These are phyloP conservation scores for Acrobasis repandana DNA, from an alignment of 2,888 invertebrate genomes.

Conservation along the genomic window DNA sequence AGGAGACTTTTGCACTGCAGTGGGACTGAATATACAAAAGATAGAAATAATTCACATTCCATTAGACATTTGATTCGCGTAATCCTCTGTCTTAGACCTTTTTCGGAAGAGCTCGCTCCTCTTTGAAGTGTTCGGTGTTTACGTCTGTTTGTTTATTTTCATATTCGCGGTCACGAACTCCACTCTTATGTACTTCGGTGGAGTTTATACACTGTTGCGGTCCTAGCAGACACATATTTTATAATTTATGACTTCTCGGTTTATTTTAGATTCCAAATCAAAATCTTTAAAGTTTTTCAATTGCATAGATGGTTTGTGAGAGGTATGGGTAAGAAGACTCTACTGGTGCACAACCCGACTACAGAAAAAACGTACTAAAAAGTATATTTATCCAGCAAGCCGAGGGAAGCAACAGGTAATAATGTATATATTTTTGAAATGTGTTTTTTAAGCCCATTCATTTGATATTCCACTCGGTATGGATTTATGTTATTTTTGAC, in stretches of 20 bases:
- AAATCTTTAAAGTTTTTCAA: not conserved
- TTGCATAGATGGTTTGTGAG: not conserved
- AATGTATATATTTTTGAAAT: too few relatives aligned
- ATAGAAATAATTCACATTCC: too few relatives aligned
- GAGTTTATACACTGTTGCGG: slow-evolving; percentile 40
- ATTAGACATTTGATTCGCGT: slow-evolving; percentile 25
- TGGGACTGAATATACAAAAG: too few relatives aligned
- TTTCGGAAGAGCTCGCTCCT: slow-evolving; percentile 50
- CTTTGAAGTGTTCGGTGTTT: slow-evolving; percentile 79
- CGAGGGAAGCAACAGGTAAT: too few relatives aligned
- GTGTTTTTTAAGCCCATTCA: too few relatives aligned
- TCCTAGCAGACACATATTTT: slow-evolving; percentile 12
- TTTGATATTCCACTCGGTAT: too few relatives aligned
- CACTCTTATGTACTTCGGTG: slow-evolving; percentile 61
- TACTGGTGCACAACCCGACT: too few relatives aligned
- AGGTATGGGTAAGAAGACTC: too few relatives aligned
- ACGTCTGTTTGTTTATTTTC: slow-evolving; percentile 78
- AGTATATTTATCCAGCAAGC: too few relatives aligned
- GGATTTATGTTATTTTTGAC: too few relatives aligned
- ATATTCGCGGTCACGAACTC: slow-evolving; percentile 68
- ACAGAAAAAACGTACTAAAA: too few relatives aligned
- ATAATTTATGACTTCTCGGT: slow-evolving; percentile 4
- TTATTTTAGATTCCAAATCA: not conserved
- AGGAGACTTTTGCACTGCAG: too few relatives aligned
- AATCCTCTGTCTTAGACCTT: slow-evolving; percentile 25